Evolutionary conservation across 2,113 vertebrate species (phyloP).

Genomic region (Otolemur garnettii): DNA sequence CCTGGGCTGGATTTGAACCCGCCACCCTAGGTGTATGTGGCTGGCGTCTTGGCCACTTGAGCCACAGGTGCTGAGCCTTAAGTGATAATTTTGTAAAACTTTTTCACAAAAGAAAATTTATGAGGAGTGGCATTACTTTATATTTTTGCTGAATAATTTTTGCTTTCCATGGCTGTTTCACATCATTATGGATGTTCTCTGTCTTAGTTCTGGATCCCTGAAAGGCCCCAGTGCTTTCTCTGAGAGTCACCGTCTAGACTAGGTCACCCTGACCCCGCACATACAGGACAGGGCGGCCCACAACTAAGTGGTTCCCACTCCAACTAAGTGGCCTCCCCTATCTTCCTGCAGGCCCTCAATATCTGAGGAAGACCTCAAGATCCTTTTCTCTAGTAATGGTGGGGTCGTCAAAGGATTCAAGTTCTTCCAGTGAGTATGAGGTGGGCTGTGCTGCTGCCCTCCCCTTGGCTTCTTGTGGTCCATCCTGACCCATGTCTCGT

Average conservation of each 20-base stretch:
- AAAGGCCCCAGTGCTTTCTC: not conserved
- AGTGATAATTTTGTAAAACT: not conserved
- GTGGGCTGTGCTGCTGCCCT: rapidly evolving
- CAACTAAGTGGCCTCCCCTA: no score
- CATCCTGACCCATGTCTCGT: not conserved
- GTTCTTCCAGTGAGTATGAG: slow-evolving; percentile 95
- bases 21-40: no score
- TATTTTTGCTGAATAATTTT: not conserved
- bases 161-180: not conserved
- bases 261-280: no score
- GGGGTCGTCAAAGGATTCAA: slow-evolving; percentile 95
- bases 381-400: slow-evolving; percentile 92
- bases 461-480: rapidly evolving
- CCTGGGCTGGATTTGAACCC: no score
- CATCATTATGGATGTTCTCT: not conserved
- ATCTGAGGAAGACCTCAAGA: slow-evolving; percentile 95
- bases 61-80: no score
- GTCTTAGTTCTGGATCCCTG: rapidly evolving
- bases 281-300: no score
- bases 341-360: slow-evolving; percentile 90
- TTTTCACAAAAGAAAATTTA: not conserved
- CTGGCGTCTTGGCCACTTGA: no score
- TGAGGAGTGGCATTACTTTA: not conserved
- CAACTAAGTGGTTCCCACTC: no score
- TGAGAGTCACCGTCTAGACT: no score